These are phyloP conservation scores for Meloidogyne floridensis DNA, from an alignment of 1,140 invertebrate genomes.

Conservation along the genomic window DNA sequence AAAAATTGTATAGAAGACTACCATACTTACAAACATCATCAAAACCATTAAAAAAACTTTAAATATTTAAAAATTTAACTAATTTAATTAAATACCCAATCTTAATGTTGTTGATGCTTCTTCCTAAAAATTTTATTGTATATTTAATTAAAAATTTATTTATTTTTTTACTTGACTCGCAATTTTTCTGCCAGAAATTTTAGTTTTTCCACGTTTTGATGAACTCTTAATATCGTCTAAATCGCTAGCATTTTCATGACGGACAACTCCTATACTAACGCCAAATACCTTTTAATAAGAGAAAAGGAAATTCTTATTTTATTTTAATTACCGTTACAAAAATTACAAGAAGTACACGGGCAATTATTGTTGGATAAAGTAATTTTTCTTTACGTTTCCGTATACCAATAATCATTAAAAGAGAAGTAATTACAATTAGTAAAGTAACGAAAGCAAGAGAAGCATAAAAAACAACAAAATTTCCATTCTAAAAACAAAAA, in stretches of 20 bases:
- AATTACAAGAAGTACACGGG: slow-evolving; percentile 35
- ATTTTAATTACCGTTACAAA: slow-evolving; percentile 39
- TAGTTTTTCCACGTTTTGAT: slow-evolving; percentile 10
- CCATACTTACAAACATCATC: slow-evolving; percentile 41
- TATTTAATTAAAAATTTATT: background rate
- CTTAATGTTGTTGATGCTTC: slow-evolving; percentile 44
- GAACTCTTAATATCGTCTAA: background rate
- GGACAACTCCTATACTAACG: slow-evolving; percentile 36
- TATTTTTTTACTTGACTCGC: background rate
- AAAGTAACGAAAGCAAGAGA: slow-evolving; percentile 27
- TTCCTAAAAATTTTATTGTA: slow-evolving; percentile 27
- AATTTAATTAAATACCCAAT: slow-evolving; percentile 12
- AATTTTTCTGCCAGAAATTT: slow-evolving; percentile 11
- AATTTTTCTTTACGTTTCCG: slow-evolving; percentile 21
- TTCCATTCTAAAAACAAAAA: slow-evolving; percentile 30
- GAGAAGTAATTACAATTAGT: slow-evolving; percentile 25
- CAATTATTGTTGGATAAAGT: slow-evolving; percentile 40
- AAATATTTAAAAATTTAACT: background rate
- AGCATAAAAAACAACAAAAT: slow-evolving; percentile 38
- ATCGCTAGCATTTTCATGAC: slow-evolving; percentile 9
- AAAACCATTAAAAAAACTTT: slow-evolving; percentile 44
- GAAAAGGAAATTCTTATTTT: background rate
- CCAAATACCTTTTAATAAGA: slow-evolving; percentile 31
- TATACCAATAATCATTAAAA: slow-evolving; percentile 35
- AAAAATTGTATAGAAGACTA: slow-evolving; percentile 51